Evolutionary conservation across 2,888 invertebrate species (phyloP).

Genomic region (Adineta ricciae): DNA sequence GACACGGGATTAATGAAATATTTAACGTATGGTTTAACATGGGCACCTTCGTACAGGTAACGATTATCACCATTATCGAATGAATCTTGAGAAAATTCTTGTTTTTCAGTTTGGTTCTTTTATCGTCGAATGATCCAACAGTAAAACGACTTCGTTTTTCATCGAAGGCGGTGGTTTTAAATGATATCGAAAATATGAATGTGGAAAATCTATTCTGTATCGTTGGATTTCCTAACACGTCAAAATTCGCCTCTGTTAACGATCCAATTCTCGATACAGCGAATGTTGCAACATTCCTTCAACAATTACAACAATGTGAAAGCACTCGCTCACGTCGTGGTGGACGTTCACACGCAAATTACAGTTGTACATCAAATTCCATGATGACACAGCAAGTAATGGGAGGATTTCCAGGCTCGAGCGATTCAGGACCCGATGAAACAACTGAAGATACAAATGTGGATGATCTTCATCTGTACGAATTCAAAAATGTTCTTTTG

Average conservation of each 20-base stretch:
- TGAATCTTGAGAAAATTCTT: too few relatives aligned
- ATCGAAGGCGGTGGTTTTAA: background rate
- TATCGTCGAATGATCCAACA: background rate
- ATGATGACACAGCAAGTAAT: background rate
- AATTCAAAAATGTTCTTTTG: constrained; percentile 15
- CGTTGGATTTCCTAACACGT: constrained; percentile 10
- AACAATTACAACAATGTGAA: background rate
- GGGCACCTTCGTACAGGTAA: constrained; percentile 19
- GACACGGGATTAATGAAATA: background rate
- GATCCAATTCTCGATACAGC: background rate
- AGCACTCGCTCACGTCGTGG: too few relatives aligned
- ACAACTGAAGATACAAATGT: background rate
- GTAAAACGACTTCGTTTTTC: background rate
- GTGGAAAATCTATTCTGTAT: background rate
- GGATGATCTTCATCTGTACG: constrained; percentile 15
- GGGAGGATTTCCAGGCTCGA: background rate
- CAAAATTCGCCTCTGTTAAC: background rate
- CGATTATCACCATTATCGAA: too few relatives aligned
- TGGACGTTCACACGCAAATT: background rate
- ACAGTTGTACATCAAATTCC: background rate
- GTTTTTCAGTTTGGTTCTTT: background rate
- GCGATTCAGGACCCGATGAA: background rate
- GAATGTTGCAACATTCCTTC: background rate
- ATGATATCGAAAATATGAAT: constrained; percentile 16
- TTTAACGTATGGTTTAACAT: background rate